Evolutionary conservation across 2,888 invertebrate species (phyloP), one percentile per base, ranked within the genome.

Genomic region (Coecobrya sp.): DNA sequence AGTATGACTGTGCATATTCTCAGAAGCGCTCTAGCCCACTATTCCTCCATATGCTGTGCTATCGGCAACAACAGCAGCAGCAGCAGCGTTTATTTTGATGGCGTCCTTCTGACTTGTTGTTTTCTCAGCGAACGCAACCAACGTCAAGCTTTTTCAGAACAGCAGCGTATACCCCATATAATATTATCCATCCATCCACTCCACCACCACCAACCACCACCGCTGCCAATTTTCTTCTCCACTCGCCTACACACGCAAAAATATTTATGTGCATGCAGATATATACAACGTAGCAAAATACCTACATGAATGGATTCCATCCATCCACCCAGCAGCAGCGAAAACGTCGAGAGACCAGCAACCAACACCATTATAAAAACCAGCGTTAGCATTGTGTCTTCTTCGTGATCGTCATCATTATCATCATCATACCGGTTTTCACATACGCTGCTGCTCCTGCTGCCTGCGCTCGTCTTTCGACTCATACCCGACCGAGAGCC

Each of bases 231-330:
- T 89, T 84, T 89, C 85, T 65, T 68, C 27, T 68, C 55, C 49
- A 16, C 27, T 85, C 91, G 91, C 91, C 91, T 91, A 91, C 91
- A 79, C 87, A 86, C 86, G 81, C 65, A 91, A 91, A 81, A 65
- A 85, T 30, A 89, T 22, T 36, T 36, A 36, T 36, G 36, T 7
- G 7, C 36, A 36, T 36, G 36, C 36, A 36, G 2, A 36, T 7
- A 36, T 27, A 52, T 55, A 19, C n/a, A 82, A n/a, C 82, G 13
- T 19, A 25, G 19, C 81, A 52, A n/a, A 27, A 68, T 30, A 52
- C 79, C 4, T 45, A 25, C 82, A 62, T 30, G 52, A 4, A 81
- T 42, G 13, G 11, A 45, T 65, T 27, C 27, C 10, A 16, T 30
- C 59, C 27, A 49, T 73, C 76, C 55, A 73, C 73, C 55, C 73